A percentile compares a stretch with the other conserved stretches of the same genome.
Evolutionary conservation across 2,888 invertebrate species (phyloP).

Genomic region (Fissipunctia ypsillon): DNA sequence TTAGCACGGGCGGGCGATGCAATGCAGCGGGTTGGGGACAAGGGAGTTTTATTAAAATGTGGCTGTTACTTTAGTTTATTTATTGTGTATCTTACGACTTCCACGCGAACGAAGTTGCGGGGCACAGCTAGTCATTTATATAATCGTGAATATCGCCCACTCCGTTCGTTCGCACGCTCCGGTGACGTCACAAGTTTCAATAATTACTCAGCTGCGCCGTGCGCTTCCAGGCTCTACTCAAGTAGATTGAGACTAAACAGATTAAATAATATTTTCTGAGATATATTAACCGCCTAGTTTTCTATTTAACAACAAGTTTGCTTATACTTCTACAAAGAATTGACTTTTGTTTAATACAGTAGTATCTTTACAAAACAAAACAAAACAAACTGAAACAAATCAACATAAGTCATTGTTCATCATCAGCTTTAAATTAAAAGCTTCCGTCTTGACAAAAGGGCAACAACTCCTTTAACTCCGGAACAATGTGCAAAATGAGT

Average conservation of each 20-base stretch:
- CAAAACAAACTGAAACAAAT: neutral
- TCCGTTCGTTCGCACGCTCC: slow-evolving; percentile 11
- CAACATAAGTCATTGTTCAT: slow-evolving; percentile 1
- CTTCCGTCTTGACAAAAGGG: slow-evolving; percentile 21
- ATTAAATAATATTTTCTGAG: slow-evolving; percentile 22
- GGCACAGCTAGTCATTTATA: no score
- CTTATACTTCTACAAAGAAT: neutral
- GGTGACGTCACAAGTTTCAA: slow-evolving; percentile 11
- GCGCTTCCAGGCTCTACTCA: neutral
- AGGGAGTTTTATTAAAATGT: no score
- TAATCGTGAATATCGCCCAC: slow-evolving; percentile 35
- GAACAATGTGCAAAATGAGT: slow-evolving; percentile 36
- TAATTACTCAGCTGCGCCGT: slow-evolving; percentile 8
- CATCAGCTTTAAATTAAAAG: slow-evolving; percentile 15
- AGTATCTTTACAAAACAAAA: neutral
- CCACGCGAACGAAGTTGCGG: no score
- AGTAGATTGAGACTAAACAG: slow-evolving; percentile 29
- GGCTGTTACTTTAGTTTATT: no score
- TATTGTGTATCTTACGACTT: no score
- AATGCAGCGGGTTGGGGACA: no score
- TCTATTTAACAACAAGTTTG: neutral
- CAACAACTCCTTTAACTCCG: slow-evolving; percentile 9
- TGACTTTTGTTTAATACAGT: neutral
- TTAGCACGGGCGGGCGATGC: no score
- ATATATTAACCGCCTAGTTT: slow-evolving; percentile 17